These are phyloP conservation scores for Enteromius argenteus DNA, from an alignment of 2,797 vertebrate genomes.

Conservation along the genomic window DNA sequence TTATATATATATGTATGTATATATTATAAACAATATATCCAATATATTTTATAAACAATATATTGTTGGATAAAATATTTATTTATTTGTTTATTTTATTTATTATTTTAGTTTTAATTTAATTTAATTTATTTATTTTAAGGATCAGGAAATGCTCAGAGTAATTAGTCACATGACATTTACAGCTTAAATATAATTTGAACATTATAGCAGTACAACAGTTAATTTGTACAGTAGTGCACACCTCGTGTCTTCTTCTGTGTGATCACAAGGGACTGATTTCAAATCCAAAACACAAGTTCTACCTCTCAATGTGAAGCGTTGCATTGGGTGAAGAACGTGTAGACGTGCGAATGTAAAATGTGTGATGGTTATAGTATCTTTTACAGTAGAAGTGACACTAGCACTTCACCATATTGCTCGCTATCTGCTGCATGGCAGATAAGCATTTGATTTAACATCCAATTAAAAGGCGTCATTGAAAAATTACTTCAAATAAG, in stretches of 20 bases:
- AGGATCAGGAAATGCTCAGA: not conserved
- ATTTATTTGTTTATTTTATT: too few relatives aligned
- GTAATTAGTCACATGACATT: not conserved
- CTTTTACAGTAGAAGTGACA: slow-evolving; percentile 85
- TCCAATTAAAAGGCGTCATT: slow-evolving; percentile 99
- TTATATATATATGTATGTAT: too few relatives aligned
- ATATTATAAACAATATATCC: too few relatives aligned
- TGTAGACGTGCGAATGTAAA: slow-evolving; percentile 7
- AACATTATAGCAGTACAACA: not conserved
- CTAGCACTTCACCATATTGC: slow-evolving; percentile 86
- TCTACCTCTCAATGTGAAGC: not conserved
- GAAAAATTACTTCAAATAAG: slow-evolving; percentile 99
- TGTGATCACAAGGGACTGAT: not conserved
- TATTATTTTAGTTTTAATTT: too few relatives aligned
- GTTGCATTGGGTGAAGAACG: slow-evolving; percentile 8
- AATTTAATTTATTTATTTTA: too few relatives aligned
- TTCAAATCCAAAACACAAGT: not conserved
- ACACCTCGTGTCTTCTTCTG: slow-evolving; percentile 22
- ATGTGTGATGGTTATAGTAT: slow-evolving; percentile 83
- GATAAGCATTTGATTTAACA: slow-evolving; percentile 99
- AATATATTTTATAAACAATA: too few relatives aligned
- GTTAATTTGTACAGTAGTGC: not conserved
- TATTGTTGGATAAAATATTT: too few relatives aligned
- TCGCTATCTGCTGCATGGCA: slow-evolving; percentile 92
- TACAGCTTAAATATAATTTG: not conserved